Base-by-base conservation (phyloP, 2,113 vertebrate genomes). In the Nyctibius bracteatus region DNA sequence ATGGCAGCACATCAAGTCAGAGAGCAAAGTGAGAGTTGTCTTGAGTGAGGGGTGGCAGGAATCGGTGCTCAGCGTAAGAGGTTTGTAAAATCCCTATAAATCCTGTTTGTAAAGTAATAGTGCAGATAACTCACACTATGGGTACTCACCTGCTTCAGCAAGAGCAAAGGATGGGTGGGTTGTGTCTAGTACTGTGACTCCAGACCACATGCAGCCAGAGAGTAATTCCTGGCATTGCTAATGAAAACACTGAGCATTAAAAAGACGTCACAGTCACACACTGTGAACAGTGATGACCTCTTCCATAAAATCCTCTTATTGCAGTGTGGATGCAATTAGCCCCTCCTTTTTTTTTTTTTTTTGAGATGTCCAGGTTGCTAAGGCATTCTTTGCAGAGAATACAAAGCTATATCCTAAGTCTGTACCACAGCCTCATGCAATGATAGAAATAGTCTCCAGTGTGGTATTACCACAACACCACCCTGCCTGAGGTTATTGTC, bases 231-330 rank as follows among this genome's bases (percentile, higher is more conserved):
- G 35, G 52, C 21, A 37, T 4, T 17, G 54, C 15, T 24, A 23
- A 22, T 44, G 65, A 83, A n/a, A 58, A 21, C 41, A 37, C 27
- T 2, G 22, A 39, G 46, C 37, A 4, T 13, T 31, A 54, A 68
- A 46, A 37, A 59, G 20, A 25, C 0, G 0, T 25, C n/a, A n/a
- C n/a, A n/a, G n/a, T 74, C 24, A 58, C 4, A 1, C 10, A 5
- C 23, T 25, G 24, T 2, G 30, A 39, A 7, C 27, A 37, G 33
- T 1, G 28, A 6, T 7, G 23, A 16, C 27, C 21, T 67, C 59
- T 30, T n/a, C 66, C 19, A n/a, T n/a, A n/a, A n/a, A n/a, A n/a
- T n/a, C n/a, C n/a, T n/a, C n/a, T n/a, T n/a, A n/a, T n/a, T n/a
- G n/a, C 37, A 44, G 30, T 8, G 41, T 24, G 24, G 47, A 47